Percentiles rank a stretch among this genome's conserved stretches.
These are phyloP conservation scores for Maylandia zebra DNA, from an alignment of 2,113 vertebrate species.

Conservation along the genomic window DNA sequence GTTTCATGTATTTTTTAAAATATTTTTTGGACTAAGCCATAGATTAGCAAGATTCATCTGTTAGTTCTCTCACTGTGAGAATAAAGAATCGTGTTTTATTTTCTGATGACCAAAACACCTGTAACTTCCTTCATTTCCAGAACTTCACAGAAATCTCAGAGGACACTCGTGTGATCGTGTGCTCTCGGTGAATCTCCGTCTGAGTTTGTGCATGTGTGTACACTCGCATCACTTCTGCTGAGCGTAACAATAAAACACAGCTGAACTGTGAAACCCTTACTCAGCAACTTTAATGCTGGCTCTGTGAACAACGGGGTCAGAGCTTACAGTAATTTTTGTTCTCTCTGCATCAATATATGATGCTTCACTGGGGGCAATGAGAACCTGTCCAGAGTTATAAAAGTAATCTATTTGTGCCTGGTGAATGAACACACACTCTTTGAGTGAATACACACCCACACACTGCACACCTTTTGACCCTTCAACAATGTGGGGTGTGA, in stretches of 20 bases:
- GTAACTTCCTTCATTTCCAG: not conserved
- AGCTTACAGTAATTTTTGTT: slow-evolving; percentile 53
- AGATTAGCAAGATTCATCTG: not conserved
- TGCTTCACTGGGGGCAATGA: slow-evolving; percentile 33
- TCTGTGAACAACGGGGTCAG: slow-evolving; percentile 52
- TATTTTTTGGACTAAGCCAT: not conserved
- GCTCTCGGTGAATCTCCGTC: not conserved
- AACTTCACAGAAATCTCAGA: not conserved
- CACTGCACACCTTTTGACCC: slow-evolving; percentile 19
- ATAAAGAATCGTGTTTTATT: not conserved
- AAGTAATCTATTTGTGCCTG: slow-evolving; percentile 13
- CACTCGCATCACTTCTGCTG: slow-evolving; percentile 35
- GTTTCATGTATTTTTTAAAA: not conserved
- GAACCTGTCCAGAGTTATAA: slow-evolving; percentile 35
- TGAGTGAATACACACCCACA: not conserved
- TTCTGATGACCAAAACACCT: not conserved
- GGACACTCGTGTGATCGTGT: not conserved
- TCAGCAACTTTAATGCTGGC: slow-evolving; percentile 68
- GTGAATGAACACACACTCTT: not conserved
- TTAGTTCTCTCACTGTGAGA: not conserved
- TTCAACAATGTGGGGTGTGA: not conserved
- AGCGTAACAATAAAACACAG: slow-evolving; percentile 44
- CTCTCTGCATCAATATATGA: slow-evolving; percentile 48
- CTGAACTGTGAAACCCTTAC: slow-evolving; percentile 50
- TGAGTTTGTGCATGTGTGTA: not conserved